Evolutionary conservation across 2,888 invertebrate species (phyloP), one percentile per base, ranked within the genome.

Genomic region (Ichneumoninae sp.): DNA sequence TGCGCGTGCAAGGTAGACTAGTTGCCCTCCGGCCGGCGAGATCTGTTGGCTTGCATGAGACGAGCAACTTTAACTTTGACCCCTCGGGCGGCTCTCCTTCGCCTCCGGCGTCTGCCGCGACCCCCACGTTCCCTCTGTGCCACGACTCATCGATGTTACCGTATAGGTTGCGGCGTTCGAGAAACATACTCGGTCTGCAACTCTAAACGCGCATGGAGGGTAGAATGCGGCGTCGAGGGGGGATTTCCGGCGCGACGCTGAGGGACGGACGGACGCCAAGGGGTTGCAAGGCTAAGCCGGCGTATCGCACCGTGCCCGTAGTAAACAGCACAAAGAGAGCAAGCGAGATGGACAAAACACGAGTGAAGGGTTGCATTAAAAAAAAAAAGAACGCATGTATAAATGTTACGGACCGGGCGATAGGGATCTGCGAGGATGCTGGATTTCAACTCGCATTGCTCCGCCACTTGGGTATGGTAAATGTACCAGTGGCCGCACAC

Each of bases 31-130:
- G 40, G 1, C 40, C 40, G 40, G 2, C 10, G 40, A 40, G 40
- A 40, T 40, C 40, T 2, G 2, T 40, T 10, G 40, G 40, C 10
- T 40, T 40, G 8, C 40, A 40, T n/a, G 52, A 79, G 78, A 79
- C 62, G 78, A 79, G 62, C 62, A 79, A 79, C 78, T 79, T 71
- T 5, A 79, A 79, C 70, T 79, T 79, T 79, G 78, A 79, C 78
- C 78, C 78, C 44, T 71, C 50, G 62, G 65, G 66, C 16, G 66
- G 40, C 30, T 68, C 33, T 76, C 76, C 68, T 76, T 76, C 65
- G 7, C 75, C 65, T n/a, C 13, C 33, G 60, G 54, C 69, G 69
- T 33, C 77, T 57, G 47, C 57, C 52, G 26, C 52, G 57, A 57
- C 22, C 50, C 69, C 57, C 69, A 77, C 60, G 69, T 69, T 60